Evolutionary conservation across 1,140 invertebrate species (phyloP).

Genomic region (Conus ventricosus): DNA sequence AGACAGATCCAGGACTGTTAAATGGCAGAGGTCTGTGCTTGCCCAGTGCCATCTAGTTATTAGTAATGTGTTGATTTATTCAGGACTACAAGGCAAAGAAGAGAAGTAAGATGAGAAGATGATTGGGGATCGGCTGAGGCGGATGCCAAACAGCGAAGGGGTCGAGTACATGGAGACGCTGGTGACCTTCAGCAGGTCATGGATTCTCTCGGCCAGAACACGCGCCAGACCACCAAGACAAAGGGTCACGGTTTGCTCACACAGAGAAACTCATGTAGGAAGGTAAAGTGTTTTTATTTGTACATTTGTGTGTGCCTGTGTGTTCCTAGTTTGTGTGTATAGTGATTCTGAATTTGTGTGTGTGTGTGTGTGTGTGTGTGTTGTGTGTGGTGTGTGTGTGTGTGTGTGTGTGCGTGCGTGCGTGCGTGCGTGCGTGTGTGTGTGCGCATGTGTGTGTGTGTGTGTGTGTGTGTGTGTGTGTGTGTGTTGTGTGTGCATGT

Average conservation of each 20-base stretch:
- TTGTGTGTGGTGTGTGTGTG: not conserved
- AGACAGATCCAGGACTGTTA: no score
- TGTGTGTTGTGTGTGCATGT: no score
- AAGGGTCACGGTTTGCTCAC: constrained; percentile 74
- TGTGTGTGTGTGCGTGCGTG: not conserved
- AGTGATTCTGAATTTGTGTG: not conserved
- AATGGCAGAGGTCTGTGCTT: no score
- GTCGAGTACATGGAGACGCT: constrained; percentile 32
- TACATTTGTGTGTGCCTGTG: not conserved
- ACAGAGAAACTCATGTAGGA: constrained; percentile 75
- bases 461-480: no score
- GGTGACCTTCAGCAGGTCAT: constrained; percentile 67
- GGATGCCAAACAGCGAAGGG: constrained; percentile 59
- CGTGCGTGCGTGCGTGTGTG: not conserved
- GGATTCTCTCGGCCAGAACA: constrained; percentile 55
- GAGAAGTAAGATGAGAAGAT: constrained; percentile 58
- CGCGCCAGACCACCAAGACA: constrained; percentile 56
- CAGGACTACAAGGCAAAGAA: constrained; percentile 71
- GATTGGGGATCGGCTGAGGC: constrained; percentile 63
- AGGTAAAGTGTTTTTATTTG: constrained; percentile 53
- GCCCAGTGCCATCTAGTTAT: no score
- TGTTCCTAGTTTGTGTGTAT: not conserved
- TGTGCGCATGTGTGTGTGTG: not conserved
- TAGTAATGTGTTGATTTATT: no score
- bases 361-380: not conserved